Percentiles rank a stretch among this genome's conserved stretches.
These are phyloP conservation scores for Eidolon helvum DNA, from an alignment of 2,113 vertebrate species.

Conservation along the genomic window DNA sequence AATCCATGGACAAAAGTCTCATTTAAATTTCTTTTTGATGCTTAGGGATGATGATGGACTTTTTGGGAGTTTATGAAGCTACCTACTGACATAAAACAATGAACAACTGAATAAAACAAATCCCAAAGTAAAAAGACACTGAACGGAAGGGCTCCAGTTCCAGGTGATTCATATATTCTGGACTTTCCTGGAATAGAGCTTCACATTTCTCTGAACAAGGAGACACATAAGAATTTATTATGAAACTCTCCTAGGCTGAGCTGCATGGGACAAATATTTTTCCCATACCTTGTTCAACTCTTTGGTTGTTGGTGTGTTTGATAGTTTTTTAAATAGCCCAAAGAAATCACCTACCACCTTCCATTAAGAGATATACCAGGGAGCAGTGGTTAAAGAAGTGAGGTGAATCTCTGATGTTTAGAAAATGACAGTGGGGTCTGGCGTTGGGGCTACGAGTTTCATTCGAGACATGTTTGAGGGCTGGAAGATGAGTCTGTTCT, in stretches of 20 bases:
- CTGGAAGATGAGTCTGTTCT: background rate
- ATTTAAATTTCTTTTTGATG: background rate
- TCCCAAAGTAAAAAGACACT: background rate
- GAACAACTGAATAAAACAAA: background rate
- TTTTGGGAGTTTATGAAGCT: background rate
- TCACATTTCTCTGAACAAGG: background rate
- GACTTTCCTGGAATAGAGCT: constrained; percentile 21
- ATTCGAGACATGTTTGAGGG: background rate
- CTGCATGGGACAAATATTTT: background rate
- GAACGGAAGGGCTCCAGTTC: background rate
- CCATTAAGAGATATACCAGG: background rate
- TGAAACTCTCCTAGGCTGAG: background rate
- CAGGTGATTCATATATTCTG: constrained; percentile 17
- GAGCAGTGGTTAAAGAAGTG: background rate
- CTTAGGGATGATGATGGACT: background rate
- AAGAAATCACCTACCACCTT: background rate
- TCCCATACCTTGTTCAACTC: background rate
- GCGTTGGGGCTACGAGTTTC: background rate
- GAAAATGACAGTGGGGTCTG: background rate
- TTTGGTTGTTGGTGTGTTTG: background rate
- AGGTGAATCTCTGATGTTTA: background rate
- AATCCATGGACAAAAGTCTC: background rate
- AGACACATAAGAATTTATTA: constrained; percentile 8
- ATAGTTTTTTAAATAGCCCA: background rate
- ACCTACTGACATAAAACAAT: background rate